A percentile compares a stretch with the other conserved stretches of the same genome.
These are phyloP conservation scores for Linurgus olivaceus DNA, from an alignment of 2,797 vertebrate genomes.

Conservation along the genomic window DNA sequence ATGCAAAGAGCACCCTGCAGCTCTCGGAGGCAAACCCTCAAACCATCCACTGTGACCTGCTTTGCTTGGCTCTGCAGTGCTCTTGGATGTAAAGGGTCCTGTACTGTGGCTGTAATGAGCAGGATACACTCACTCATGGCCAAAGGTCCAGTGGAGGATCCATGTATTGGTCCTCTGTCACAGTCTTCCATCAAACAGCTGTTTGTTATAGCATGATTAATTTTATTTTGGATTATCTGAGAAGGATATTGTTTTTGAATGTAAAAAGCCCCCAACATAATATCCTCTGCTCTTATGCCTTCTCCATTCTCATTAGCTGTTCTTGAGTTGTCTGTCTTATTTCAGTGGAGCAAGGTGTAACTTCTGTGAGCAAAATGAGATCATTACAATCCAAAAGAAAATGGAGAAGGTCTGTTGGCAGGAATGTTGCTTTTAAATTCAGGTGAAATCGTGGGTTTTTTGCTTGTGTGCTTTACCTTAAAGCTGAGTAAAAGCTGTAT, in stretches of 20 bases:
- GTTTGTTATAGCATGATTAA: neutral
- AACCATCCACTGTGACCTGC: neutral
- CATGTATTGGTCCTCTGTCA: neutral
- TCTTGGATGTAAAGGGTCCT: neutral
- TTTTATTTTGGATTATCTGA: neutral
- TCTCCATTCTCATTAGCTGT: neutral
- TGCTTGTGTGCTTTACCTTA: neutral
- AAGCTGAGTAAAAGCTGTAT: neutral
- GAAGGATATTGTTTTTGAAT: neutral
- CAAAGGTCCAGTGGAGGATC: neutral
- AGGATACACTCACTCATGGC: neutral
- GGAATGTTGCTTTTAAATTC: neutral
- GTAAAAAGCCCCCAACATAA: neutral
- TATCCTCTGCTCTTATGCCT: neutral
- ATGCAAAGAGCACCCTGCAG: neutral
- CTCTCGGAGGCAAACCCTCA: neutral
- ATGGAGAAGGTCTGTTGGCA: neutral
- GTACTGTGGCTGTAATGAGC: neutral
- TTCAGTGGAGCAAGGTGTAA: neutral
- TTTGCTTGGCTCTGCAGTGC: neutral
- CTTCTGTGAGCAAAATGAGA: neutral
- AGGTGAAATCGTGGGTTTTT: neutral
- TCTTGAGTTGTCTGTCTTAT: neutral
- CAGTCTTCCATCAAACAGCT: neutral
- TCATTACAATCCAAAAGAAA: neutral